Percentiles rank a stretch among this genome's conserved stretches.
These are phyloP conservation scores for Perccottus glenii DNA, from an alignment of 2,113 vertebrate genomes.

Conservation along the genomic window DNA sequence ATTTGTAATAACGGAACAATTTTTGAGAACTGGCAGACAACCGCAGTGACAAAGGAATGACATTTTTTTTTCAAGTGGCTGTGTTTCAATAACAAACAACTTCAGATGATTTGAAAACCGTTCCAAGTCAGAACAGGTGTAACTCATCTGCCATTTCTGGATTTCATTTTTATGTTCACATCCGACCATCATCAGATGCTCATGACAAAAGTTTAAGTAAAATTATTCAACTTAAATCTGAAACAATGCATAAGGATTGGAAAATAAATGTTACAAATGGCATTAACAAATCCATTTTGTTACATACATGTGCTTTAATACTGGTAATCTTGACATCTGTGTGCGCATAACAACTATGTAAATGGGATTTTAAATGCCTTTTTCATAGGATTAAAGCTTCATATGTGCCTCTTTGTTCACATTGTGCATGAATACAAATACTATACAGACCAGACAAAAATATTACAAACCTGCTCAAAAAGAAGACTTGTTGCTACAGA, in stretches of 20 bases:
- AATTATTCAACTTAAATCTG: too few species aligned
- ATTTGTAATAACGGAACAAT: background rate
- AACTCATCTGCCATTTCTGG: too few species aligned
- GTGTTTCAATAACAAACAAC: too few species aligned
- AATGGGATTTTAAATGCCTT: background rate
- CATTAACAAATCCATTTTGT: background rate
- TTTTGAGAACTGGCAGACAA: background rate
- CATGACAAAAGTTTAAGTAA: too few species aligned
- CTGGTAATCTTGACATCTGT: slow-evolving; percentile 3
- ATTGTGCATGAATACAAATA: background rate
- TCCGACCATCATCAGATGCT: too few species aligned
- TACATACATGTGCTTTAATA: background rate
- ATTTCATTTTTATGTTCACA: too few species aligned
- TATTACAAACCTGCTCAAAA: background rate
- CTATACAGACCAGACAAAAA: background rate
- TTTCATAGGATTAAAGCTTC: slow-evolving; percentile 9
- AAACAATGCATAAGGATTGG: too few species aligned
- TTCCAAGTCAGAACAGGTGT: too few species aligned
- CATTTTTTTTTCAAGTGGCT: too few species aligned
- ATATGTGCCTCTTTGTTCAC: background rate
- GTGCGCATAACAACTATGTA: background rate
- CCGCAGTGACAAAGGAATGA: too few species aligned
- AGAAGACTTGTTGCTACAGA: background rate
- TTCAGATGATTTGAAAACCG: too few species aligned
- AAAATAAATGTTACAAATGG: background rate